A percentile compares a stretch with the other conserved stretches of the same genome.
phyloP scores from a whole-genome alignment of 2,888 invertebrate genomes.

The Dendrolimus pini region DNA sequence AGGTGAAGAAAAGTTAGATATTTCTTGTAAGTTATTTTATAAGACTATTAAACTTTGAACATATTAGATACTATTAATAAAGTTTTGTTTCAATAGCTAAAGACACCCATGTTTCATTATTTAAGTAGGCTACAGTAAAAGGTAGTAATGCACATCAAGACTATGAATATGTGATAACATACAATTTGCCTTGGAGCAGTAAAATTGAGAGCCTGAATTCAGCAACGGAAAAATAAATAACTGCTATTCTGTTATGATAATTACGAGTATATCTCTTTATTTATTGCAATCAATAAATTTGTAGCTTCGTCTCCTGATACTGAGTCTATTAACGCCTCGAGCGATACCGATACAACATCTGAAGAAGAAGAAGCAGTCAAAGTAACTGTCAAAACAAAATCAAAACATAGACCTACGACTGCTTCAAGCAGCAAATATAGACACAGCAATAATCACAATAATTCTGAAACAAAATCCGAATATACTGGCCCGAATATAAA shows the following conservation, averaged over 20 bases:
- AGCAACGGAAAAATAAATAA: too few species aligned
- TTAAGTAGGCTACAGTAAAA: neutral
- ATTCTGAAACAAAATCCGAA: neutral
- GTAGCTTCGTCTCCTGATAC: neutral
- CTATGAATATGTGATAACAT: neutral
- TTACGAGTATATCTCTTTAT: too few species aligned
- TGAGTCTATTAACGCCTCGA: neutral
- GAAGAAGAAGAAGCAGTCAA: neutral
- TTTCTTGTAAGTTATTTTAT: conserved; percentile 29
- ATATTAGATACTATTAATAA: conserved; percentile 14
- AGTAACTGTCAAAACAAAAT: neutral
- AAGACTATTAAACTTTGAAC: neutral
- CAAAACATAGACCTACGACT: conserved; percentile 16
- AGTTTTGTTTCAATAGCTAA: conserved; percentile 10
- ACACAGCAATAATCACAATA: conserved; percentile 6
- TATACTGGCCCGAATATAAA: neutral
- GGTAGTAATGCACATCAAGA: neutral
- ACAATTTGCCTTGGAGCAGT: neutral
- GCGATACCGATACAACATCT: neutral
- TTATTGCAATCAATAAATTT: neutral
- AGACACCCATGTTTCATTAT: conserved; percentile 14
- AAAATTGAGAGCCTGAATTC: too few species aligned
- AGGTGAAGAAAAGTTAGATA: conserved; percentile 51
- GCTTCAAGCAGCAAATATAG: conserved; percentile 9
- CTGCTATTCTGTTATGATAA: too few species aligned